Evolutionary conservation across 2,888 invertebrate species (phyloP).

Genomic region (Catocala sponsa): DNA sequence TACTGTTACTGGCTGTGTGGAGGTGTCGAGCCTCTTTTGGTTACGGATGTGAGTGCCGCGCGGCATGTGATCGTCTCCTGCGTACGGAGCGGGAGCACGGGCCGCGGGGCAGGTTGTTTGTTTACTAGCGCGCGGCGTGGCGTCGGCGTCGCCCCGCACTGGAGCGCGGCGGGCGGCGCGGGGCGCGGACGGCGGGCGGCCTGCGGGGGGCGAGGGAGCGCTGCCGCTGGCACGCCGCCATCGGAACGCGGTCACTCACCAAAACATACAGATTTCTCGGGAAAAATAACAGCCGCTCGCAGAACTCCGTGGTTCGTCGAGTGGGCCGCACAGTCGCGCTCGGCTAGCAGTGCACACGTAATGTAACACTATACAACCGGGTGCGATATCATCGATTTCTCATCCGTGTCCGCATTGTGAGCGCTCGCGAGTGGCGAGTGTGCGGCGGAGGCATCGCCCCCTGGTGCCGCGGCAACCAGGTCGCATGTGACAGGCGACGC

Average conservation of each 20-base stretch:
- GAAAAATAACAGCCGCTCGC: slow-evolving; percentile 81
- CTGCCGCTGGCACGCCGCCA: slow-evolving; percentile 70
- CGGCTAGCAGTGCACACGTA: slow-evolving; percentile 6
- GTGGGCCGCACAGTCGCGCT: slow-evolving; percentile 64
- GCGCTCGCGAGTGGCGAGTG: not conserved
- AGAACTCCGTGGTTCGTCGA: slow-evolving; percentile 88
- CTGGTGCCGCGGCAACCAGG: not conserved
- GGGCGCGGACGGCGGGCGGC: slow-evolving; percentile 36
- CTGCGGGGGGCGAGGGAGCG: slow-evolving; percentile 30
- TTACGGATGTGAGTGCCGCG: no score
- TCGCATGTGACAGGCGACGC: slow-evolving; percentile 2
- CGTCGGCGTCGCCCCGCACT: no score
- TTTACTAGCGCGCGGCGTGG: slow-evolving; percentile 30
- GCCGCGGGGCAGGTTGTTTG: slow-evolving; percentile 33
- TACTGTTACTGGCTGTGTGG: no score
- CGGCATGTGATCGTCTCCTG: no score
- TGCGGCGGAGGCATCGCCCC: not conserved
- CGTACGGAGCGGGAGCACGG: no score
- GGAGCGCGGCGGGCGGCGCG: slow-evolving; percentile 31
- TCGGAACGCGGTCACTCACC: slow-evolving; percentile 74
- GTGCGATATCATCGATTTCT: slow-evolving; percentile 10
- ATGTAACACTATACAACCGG: not conserved
- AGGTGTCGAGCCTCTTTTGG: no score
- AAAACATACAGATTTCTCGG: slow-evolving; percentile 77
- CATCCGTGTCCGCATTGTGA: slow-evolving; percentile 4